phyloP scores from a whole-genome alignment of 2,113 vertebrate genomes.

The Zonotrichia leucophrys region DNA sequence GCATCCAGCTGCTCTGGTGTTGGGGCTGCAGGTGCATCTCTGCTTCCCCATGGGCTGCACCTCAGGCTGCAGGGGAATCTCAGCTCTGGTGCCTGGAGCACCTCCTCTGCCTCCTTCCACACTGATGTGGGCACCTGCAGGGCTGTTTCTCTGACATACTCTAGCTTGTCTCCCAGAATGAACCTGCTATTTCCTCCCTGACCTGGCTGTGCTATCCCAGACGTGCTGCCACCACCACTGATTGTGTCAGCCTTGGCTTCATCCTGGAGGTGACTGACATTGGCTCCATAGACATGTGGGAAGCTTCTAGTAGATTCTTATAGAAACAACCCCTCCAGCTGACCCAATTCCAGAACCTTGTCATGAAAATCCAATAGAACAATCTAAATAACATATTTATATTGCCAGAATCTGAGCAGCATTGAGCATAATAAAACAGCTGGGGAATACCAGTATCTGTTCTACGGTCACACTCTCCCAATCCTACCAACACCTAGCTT shows the following conservation, averaged over 20 bases:
- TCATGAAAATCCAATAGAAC: background rate
- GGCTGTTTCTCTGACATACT: background rate
- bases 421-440: background rate
- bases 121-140: background rate
- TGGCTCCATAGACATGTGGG: background rate
- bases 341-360: background rate
- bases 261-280: background rate
- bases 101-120: background rate
- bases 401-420: background rate
- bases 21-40: background rate
- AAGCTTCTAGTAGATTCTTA: background rate
- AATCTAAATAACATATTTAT: background rate
- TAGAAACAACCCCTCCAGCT: background rate
- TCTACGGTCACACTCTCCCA: background rate
- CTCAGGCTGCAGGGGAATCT: accelerated
- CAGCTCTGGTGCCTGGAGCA: accelerated
- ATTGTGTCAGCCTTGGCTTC: too few species aligned
- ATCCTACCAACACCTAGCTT: background rate
- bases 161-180: background rate
- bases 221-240: accelerated
- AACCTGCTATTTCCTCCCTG: background rate
- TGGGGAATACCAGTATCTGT: background rate
- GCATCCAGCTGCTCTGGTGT: too few species aligned
- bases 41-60: background rate
- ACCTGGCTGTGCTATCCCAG: background rate